These are phyloP conservation scores for Dissostichus mawsoni DNA, from an alignment of 2,113 vertebrate genomes.

Conservation along the genomic window DNA sequence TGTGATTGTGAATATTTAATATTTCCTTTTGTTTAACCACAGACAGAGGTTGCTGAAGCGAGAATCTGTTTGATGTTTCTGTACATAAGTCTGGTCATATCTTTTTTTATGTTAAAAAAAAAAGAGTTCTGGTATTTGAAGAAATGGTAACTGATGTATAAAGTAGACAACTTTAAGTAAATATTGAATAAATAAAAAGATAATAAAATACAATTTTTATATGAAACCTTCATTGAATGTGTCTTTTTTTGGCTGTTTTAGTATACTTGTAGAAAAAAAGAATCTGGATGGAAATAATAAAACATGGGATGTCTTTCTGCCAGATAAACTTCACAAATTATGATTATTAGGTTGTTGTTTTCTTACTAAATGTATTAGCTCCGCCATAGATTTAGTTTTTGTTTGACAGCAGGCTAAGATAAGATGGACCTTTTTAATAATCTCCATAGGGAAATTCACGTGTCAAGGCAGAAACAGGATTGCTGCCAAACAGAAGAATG, in stretches of 20 bases:
- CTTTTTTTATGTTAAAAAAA: constrained; percentile 13
- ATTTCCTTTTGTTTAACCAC: too few relatives aligned
- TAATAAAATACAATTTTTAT: constrained; percentile 41
- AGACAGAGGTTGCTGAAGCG: background rate
- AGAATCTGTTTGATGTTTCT: background rate
- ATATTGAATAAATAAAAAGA: background rate
- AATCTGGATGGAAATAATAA: too few relatives aligned
- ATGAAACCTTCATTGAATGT: background rate
- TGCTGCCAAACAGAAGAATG: too few relatives aligned
- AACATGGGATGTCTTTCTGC: too few relatives aligned
- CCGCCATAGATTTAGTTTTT: too few relatives aligned
- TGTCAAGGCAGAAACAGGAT: too few relatives aligned
- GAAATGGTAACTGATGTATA: background rate
- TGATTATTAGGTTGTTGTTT: too few relatives aligned
- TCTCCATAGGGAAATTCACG: too few relatives aligned
- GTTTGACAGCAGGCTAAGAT: too few relatives aligned
- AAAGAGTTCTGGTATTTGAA: background rate
- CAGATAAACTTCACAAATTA: too few relatives aligned
- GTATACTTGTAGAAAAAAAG: background rate
- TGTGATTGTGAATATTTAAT: background rate
- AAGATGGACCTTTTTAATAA: too few relatives aligned
- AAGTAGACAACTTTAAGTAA: background rate
- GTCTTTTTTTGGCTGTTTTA: background rate
- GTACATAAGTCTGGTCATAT: background rate
- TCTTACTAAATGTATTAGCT: too few relatives aligned